Conservation (phyloP, 1,140 invertebrate species). For the Cyphomyrmex costatus region DNA sequence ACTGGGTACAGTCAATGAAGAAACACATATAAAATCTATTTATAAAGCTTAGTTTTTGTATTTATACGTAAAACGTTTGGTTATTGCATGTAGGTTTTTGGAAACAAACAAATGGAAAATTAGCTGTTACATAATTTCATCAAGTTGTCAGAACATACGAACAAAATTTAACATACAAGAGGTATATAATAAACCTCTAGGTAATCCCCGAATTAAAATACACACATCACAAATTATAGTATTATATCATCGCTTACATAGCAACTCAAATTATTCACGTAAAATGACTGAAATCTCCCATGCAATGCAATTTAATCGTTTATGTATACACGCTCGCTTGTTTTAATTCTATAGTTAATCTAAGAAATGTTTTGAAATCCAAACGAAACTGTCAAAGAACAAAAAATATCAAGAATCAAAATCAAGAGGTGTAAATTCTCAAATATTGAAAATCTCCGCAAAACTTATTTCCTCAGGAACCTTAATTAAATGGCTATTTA, state of each 20-base stretch:
- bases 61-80: conserved; percentile 11
- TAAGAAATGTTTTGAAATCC: conserved; percentile 2
- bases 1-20: conserved; percentile 62
- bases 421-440: not conserved
- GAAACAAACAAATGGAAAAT: conserved; percentile 14
- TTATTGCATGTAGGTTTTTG: conserved; percentile 35
- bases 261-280: conserved; percentile 43
- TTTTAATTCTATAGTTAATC: conserved; percentile 1
- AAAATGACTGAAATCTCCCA: conserved; percentile 29
- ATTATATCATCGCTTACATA: conserved; percentile 46
- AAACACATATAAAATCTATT: conserved; percentile 35
- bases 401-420: not conserved
- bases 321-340: not conserved
- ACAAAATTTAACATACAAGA: conserved; percentile 38
- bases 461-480: not conserved
- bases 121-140: conserved; percentile 33
- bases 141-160: conserved; percentile 25
- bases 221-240: conserved; percentile 37
- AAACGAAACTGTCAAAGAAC: conserved; percentile 2
- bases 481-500: conserved; percentile 7
- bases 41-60: not conserved
- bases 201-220: conserved; percentile 38
- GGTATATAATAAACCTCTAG: conserved; percentile 9
- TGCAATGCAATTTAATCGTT: conserved; percentile 31
- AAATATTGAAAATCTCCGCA: not conserved